These are phyloP conservation scores for Limanda limanda DNA, from an alignment of 2,113 vertebrate genomes.

Conservation along the genomic window DNA sequence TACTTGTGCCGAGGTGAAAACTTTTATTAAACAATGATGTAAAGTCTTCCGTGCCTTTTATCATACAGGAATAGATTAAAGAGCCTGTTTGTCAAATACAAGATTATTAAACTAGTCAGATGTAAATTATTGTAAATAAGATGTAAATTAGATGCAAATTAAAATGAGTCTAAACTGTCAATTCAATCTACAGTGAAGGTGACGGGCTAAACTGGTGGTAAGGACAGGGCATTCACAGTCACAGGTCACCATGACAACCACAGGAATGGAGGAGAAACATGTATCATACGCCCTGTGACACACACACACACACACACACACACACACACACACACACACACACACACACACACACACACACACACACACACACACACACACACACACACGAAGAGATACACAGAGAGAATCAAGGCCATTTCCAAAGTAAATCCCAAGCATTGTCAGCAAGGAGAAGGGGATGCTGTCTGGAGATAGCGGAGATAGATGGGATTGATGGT, in stretches of 20 bases:
- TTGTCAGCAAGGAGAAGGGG: conserved; percentile 56
- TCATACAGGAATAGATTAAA: conserved; percentile 9
- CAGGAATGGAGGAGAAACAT: conserved; percentile 32
- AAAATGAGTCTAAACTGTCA: conserved; percentile 1
- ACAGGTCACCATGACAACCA: conserved; percentile 61
- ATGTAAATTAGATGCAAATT: background rate
- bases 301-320: conserved; percentile 31
- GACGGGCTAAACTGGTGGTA: conserved; percentile 7
- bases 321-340: conserved; percentile 27
- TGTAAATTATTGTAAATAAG: too few relatives aligned
- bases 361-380: conserved; percentile 34
- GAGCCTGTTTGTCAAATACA: conserved; percentile 22
- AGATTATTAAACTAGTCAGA: conserved; percentile 18
- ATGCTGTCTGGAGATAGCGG: conserved; percentile 61
- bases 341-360: too few relatives aligned
- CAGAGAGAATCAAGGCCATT: conserved; percentile 57
- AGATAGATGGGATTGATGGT: conserved; percentile 49
- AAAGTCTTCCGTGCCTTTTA: background rate
- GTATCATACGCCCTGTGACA: conserved; percentile 38
- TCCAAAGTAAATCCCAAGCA: conserved; percentile 69
- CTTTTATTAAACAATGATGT: conserved; percentile 1
- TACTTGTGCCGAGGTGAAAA: conserved; percentile 1
- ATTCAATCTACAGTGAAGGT: conserved; percentile 6
- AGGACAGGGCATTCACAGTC: conserved; percentile 24
- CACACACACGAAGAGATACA: conserved; percentile 18